Conservation (phyloP, 2,113 vertebrate genomes). For the Sinocyclocheilus grahami region DNA sequence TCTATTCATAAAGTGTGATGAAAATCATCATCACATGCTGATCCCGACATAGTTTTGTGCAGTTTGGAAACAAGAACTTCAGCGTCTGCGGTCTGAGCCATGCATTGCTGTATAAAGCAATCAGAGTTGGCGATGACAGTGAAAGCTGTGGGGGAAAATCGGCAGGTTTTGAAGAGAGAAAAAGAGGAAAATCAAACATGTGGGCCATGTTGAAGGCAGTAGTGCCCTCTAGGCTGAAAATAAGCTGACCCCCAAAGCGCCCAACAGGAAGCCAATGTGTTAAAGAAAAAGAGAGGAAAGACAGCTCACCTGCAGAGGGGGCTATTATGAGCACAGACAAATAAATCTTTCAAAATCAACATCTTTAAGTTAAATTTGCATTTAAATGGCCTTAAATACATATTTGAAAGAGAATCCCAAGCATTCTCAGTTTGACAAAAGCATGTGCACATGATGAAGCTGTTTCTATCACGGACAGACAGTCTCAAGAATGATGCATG, state of each 20-base stretch:
- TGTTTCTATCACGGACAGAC: not conserved
- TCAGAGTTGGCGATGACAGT: constrained; percentile 3
- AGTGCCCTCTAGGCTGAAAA: constrained; percentile 70
- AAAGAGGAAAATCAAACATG: not conserved
- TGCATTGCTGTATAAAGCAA: constrained; percentile 23
- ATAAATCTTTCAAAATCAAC: constrained; percentile 11
- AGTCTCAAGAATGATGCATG: constrained; percentile 33
- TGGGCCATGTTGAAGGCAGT: constrained; percentile 56
- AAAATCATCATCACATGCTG: constrained; percentile 55
- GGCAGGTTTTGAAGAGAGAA: no score
- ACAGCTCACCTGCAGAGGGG: constrained; percentile 41
- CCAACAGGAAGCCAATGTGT: constrained; percentile 48
- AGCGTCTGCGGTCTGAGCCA: constrained; percentile 9
- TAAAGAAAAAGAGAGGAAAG: constrained; percentile 38
- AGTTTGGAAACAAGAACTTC: constrained; percentile 30
- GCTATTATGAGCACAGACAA: constrained; percentile 33
- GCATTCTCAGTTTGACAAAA: not conserved
- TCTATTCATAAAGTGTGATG: constrained; percentile 52
- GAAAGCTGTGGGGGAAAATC: not conserved
- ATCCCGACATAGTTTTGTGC: constrained; percentile 43
- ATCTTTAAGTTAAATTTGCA: not conserved
- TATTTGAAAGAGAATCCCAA: constrained; percentile 11
- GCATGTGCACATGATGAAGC: not conserved
- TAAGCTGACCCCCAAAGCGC: constrained; percentile 16
- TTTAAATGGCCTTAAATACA: not conserved